Evolutionary conservation across 2,888 invertebrate genomes (phyloP).

Genomic region (Macrostomum cliftonense): DNA sequence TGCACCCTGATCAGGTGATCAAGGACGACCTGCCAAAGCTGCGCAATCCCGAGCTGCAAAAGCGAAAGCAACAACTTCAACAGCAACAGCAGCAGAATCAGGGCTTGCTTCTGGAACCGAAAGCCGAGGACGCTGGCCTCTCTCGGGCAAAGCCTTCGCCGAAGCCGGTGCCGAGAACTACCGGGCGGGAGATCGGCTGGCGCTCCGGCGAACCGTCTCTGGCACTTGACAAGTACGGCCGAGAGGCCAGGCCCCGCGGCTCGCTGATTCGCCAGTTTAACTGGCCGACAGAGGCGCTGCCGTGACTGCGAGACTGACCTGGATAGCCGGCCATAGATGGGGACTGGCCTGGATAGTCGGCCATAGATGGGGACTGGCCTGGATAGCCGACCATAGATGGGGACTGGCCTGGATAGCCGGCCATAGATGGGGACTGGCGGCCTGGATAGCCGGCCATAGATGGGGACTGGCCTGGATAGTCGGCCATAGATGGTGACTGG

Average conservation of each 20-base stretch:
- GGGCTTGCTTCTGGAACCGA: too few relatives aligned
- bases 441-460: too few relatives aligned
- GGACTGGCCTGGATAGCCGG: too few relatives aligned
- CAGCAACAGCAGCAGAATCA: not conserved
- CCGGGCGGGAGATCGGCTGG: conserved; percentile 30
- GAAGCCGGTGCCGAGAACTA: conserved; percentile 26
- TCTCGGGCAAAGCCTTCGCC: conserved; percentile 26
- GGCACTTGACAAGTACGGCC: conserved; percentile 29
- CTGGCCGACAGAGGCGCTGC: conserved; percentile 29
- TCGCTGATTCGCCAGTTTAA: conserved; percentile 29
- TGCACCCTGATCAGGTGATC: conserved; percentile 30
- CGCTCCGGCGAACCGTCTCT: conserved; percentile 21
- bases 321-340: too few relatives aligned
- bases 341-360: too few relatives aligned
- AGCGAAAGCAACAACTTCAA: too few relatives aligned
- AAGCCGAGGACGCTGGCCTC: conserved; percentile 14
- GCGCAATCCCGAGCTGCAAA: conserved; percentile 9
- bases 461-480: too few relatives aligned
- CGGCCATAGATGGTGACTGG: too few relatives aligned
- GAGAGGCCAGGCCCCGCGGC: conserved; percentile 29
- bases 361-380: too few relatives aligned
- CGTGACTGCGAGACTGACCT: too few relatives aligned
- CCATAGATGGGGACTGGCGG: too few relatives aligned
- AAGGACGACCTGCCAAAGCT: conserved; percentile 21
- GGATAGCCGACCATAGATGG: too few relatives aligned